Evolutionary conservation across 2,888 invertebrate genomes (phyloP).

Genomic region (Dyspetes luteomarginatus): DNA sequence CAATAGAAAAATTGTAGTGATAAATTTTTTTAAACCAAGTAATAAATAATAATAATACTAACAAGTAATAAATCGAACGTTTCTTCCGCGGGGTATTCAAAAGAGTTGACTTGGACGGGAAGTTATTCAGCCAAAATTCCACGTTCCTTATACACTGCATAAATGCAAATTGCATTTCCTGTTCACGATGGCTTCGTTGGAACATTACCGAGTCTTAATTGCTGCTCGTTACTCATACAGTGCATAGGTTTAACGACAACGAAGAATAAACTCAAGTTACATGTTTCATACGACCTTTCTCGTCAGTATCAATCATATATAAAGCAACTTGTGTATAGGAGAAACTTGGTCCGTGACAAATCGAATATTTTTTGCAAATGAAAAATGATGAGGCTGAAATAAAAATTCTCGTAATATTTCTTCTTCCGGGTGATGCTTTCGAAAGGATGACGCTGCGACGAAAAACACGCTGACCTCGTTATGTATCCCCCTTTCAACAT

Average conservation of each 20-base stretch:
- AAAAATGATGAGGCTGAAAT: background rate
- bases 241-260: background rate
- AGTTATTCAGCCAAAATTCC: conserved; percentile 72
- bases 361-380: conserved; percentile 54
- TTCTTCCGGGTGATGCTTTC: conserved; percentile 18
- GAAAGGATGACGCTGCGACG: conserved; percentile 18
- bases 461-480: conserved; percentile 43
- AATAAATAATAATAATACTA: too few relatives aligned
- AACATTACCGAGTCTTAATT: background rate
- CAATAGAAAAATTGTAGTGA: too few relatives aligned
- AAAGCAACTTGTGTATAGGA: background rate
- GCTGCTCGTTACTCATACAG: background rate
- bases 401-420: conserved; percentile 20
- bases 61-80: too few relatives aligned
- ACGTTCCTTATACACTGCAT: conserved; percentile 67
- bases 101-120: conserved; percentile 64
- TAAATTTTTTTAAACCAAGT: too few relatives aligned
- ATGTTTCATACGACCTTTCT: conserved; percentile 3
- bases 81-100: background rate
- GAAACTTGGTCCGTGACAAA: conserved; percentile 36
- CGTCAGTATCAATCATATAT: background rate
- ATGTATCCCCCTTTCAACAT: background rate
- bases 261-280: background rate
- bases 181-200: conserved; percentile 15
- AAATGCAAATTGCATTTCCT: conserved; percentile 51